Conservation (phyloP, 1,140 invertebrate genomes). For the Matsumurasca onukii region DNA sequence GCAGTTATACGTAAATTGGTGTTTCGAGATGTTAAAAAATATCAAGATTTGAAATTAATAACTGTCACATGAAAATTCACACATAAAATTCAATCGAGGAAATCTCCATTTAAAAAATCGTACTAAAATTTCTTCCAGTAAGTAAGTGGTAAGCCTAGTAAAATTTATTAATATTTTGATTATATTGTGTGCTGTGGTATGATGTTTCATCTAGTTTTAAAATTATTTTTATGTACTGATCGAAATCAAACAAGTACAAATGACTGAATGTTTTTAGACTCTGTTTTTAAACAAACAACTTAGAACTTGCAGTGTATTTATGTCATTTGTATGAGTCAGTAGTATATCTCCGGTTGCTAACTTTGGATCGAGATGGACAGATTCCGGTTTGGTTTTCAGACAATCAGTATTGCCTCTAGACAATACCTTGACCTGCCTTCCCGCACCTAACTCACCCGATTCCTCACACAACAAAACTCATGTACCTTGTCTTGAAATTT, state of each 20-base stretch:
- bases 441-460: too few species aligned
- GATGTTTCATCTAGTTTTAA: slow-evolving; percentile 27
- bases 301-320: slow-evolving; percentile 5
- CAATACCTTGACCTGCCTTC: too few species aligned
- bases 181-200: slow-evolving; percentile 21
- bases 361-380: slow-evolving; percentile 21
- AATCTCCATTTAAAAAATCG: slow-evolving; percentile 16
- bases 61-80: not conserved
- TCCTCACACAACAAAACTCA: too few species aligned
- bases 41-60: not conserved
- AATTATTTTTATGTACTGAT: slow-evolving; percentile 28
- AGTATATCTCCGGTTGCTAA: slow-evolving; percentile 8
- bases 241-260: slow-evolving; percentile 29
- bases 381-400: not conserved
- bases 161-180: slow-evolving; percentile 25
- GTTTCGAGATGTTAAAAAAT: not conserved
- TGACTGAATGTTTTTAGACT: slow-evolving; percentile 32
- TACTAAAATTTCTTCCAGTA: slow-evolving; percentile 27
- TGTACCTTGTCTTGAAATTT: too few species aligned
- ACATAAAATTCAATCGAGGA: slow-evolving; percentile 24
- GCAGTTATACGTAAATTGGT: slow-evolving; percentile 9
- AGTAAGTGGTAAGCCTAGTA: slow-evolving; percentile 27
- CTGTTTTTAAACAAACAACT: slow-evolving; percentile 17
- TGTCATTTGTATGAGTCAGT: slow-evolving; percentile 26
- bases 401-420: too few species aligned